Evolutionary conservation across 2,888 invertebrate genomes (phyloP).

Genomic region (Imbricaverruca yamaguchii): DNA sequence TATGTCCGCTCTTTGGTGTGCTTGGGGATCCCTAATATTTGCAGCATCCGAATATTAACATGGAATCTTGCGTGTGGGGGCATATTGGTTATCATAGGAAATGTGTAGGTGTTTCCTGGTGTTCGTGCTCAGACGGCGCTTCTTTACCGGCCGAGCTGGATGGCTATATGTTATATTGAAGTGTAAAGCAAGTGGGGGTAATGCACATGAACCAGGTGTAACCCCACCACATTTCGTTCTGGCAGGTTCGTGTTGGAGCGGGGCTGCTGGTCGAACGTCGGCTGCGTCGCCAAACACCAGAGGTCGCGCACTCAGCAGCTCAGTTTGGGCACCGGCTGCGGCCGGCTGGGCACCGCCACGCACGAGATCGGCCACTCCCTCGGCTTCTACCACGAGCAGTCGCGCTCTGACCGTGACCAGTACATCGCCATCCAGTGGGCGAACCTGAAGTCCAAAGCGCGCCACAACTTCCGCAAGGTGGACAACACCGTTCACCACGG

Average conservation of each 20-base stretch:
- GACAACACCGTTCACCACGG: not conserved
- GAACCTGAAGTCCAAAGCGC: not conserved
- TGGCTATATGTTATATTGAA: too few species aligned
- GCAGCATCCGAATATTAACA: too few species aligned
- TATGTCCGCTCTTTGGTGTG: too few species aligned
- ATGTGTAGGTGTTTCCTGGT: too few species aligned
- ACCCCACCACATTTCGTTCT: too few species aligned
- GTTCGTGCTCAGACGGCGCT: too few species aligned
- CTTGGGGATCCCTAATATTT: too few species aligned
- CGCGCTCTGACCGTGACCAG: constrained; percentile 61
- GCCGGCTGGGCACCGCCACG: not conserved
- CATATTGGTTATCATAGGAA: too few species aligned
- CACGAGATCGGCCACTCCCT: constrained; percentile 73
- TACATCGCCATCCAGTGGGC: constrained; percentile 46
- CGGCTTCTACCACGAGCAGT: constrained; percentile 76
- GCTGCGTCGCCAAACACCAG: not conserved
- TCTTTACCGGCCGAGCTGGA: too few species aligned
- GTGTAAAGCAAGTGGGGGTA: too few species aligned
- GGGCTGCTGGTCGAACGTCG: constrained; percentile 14
- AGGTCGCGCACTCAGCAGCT: not conserved
- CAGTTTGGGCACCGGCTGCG: not conserved
- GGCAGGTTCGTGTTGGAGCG: not conserved
- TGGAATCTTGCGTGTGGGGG: too few species aligned
- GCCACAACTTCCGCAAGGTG: not conserved
- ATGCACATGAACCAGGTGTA: too few species aligned